These are phyloP conservation scores for Alosa alosa DNA, from an alignment of 2,113 vertebrate genomes.

Conservation along the genomic window DNA sequence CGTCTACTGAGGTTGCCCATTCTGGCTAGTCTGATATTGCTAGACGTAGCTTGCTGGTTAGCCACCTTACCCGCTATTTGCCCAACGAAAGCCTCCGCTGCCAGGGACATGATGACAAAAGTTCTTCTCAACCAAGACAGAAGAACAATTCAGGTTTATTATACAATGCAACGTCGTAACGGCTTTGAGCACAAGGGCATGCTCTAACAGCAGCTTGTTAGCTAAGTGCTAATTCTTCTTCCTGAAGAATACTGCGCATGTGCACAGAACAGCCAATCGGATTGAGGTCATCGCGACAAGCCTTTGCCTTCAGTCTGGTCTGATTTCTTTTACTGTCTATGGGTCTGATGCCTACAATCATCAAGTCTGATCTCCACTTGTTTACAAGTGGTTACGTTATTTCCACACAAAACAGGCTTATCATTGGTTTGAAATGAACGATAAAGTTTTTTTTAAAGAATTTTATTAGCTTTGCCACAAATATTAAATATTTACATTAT, in stretches of 20 bases:
- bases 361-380: not conserved
- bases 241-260: not conserved
- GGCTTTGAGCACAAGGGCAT: constrained; percentile 41
- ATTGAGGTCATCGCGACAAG: not conserved
- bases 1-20: not conserved
- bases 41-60: not conserved
- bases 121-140: not conserved
- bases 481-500: not conserved
- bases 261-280: not conserved
- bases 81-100: constrained; percentile 75
- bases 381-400: not conserved
- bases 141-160: not conserved
- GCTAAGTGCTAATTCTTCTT: not conserved
- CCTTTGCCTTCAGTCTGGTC: not conserved
- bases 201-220: not conserved
- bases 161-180: not conserved
- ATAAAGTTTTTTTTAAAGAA: not conserved
- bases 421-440: not conserved
- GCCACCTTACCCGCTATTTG: constrained; percentile 73
- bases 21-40: not conserved
- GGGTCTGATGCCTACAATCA: not conserved
- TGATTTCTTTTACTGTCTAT: no score
- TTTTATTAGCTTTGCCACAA: not conserved
- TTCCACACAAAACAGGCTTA: not conserved
- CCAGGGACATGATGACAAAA: constrained; percentile 66